Conservation (phyloP, 2,888 invertebrate genomes). For the Andrena chrysosceles region DNA sequence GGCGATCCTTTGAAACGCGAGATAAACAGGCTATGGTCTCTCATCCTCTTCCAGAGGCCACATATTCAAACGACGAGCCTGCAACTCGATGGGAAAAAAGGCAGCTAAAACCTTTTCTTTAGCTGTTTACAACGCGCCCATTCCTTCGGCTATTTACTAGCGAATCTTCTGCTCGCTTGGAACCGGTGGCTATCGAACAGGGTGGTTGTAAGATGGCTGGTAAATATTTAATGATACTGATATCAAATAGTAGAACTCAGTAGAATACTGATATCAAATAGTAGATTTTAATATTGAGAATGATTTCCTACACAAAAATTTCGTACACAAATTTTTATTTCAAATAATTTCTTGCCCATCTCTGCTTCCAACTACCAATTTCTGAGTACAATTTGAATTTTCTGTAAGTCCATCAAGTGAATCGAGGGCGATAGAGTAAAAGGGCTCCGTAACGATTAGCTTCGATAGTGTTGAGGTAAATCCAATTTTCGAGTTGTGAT, state of each 20-base stretch:
- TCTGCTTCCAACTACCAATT: no score
- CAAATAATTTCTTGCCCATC: no score
- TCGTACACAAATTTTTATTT: no score
- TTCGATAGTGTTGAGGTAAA: background rate
- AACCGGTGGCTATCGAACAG: background rate
- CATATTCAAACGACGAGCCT: slow-evolving; percentile 34
- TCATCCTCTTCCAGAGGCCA: slow-evolving; percentile 35
- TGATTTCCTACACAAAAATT: no score
- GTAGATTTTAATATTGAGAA: no score
- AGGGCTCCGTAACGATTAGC: background rate
- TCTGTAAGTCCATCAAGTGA: background rate
- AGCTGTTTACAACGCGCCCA: background rate
- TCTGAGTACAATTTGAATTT: background rate
- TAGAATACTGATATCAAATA: no score
- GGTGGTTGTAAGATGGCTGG: no score
- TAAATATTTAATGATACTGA: no score
- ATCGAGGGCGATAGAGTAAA: background rate
- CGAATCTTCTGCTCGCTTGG: background rate
- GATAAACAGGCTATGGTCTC: slow-evolving; percentile 59
- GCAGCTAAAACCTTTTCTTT: slow-evolving; percentile 6
- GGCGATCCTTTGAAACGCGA: slow-evolving; percentile 62
- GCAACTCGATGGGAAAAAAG: slow-evolving; percentile 19
- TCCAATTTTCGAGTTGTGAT: background rate
- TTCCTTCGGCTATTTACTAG: background rate
- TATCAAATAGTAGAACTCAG: no score